These are phyloP conservation scores for Tetrao urogallus DNA, from an alignment of 2,113 vertebrate species.

Conservation along the genomic window DNA sequence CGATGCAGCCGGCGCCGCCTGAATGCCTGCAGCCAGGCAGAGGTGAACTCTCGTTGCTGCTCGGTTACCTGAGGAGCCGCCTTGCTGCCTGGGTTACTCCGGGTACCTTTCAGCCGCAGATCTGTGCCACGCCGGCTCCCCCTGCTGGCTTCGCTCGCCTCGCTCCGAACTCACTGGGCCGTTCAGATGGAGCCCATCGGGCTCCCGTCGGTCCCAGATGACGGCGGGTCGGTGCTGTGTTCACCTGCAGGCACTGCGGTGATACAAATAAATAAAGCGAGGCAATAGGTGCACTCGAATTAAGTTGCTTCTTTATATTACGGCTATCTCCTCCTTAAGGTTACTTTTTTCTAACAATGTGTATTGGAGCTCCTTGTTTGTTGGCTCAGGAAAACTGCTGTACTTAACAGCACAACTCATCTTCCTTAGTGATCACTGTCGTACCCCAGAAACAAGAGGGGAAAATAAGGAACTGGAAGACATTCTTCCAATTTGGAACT, in stretches of 20 bases:
- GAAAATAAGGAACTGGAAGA: neutral
- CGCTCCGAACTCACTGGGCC: neutral
- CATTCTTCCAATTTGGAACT: neutral
- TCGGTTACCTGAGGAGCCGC: neutral
- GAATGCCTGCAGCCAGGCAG: neutral
- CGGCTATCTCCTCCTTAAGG: neutral
- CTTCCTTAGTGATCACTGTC: neutral
- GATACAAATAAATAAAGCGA: neutral
- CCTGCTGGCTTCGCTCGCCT: slow-evolving; percentile 45
- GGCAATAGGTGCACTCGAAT: neutral
- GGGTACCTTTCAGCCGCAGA: neutral
- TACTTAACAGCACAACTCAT: neutral
- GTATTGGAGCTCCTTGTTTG: neutral
- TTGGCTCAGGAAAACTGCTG: neutral
- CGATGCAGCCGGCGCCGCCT: neutral
- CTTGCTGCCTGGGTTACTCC: neutral
- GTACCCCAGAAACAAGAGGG: neutral
- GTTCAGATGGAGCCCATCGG: accelerated
- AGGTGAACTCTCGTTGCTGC: neutral
- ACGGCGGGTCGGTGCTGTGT: accelerated
- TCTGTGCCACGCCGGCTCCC: slow-evolving; percentile 65
- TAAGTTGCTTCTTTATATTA: neutral
- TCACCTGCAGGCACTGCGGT: no score
- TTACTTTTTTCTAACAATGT: neutral
- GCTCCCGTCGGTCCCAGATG: accelerated